A percentile compares a stretch with the other conserved stretches of the same genome.
Conservation (phyloP, 2,113 vertebrate genomes). For the Mungos mungo region DNA sequence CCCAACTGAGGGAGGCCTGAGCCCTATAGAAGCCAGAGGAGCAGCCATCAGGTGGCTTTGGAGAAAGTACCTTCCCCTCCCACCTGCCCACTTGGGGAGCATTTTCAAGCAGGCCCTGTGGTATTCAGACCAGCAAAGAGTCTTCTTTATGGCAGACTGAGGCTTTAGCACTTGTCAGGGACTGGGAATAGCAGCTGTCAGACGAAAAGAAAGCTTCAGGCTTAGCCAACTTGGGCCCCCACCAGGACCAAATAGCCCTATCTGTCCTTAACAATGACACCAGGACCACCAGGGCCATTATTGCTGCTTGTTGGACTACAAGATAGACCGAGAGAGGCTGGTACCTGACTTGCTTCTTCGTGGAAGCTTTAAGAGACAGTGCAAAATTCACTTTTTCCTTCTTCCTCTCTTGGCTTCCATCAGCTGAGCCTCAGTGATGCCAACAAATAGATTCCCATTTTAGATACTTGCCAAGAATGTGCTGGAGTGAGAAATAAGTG, state of each 20-base stretch:
- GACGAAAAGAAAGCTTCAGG: constrained; percentile 63
- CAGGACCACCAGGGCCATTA: constrained; percentile 39
- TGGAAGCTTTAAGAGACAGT: background rate
- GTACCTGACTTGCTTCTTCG: background rate
- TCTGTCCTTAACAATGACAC: constrained; percentile 53
- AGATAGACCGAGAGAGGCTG: background rate
- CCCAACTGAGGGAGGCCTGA: background rate
- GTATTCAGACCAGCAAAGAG: constrained; percentile 23
- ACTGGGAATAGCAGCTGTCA: constrained; percentile 49
- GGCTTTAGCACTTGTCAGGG: background rate
- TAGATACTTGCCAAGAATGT: background rate
- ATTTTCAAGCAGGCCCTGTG: background rate
- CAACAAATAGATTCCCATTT: background rate
- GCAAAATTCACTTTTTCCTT: background rate
- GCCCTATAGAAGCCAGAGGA: background rate
- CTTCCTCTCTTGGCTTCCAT: background rate
- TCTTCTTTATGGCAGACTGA: constrained; percentile 39
- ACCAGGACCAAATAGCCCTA: constrained; percentile 12
- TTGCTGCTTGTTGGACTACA: constrained; percentile 28
- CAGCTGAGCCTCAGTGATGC: background rate
- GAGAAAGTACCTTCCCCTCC: background rate
- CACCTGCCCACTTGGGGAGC: background rate
- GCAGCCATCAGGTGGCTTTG: background rate
- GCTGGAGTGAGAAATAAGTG: background rate
- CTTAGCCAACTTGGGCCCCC: background rate